Evolutionary conservation across 2,113 vertebrate genomes (phyloP).

Genomic region (Muntiacus reevesi): DNA sequence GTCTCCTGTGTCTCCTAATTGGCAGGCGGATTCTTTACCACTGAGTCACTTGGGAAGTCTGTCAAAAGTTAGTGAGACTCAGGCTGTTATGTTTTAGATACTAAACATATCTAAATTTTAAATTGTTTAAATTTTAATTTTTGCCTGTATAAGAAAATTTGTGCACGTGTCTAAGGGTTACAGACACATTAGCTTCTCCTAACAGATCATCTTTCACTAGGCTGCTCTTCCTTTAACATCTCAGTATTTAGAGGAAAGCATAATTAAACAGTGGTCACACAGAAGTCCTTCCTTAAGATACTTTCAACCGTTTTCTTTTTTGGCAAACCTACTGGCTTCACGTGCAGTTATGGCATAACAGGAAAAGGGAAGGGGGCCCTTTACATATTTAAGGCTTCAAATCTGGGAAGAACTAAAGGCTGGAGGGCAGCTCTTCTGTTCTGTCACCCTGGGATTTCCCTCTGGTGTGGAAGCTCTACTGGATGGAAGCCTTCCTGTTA

Average conservation of each 20-base stretch:
- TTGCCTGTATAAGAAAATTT: conserved; percentile 10
- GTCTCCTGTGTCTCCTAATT: not conserved
- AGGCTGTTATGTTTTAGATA: not conserved
- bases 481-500: conserved; percentile 34
- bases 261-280: not conserved
- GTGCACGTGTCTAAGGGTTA: not conserved
- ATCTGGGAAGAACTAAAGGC: conserved; percentile 36
- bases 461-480: conserved; percentile 58
- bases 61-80: conserved; percentile 38
- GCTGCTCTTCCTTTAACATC: conserved; percentile 23
- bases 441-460: not conserved
- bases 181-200: conserved; percentile 2
- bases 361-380: not conserved
- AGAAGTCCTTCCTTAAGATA: conserved; percentile 27
- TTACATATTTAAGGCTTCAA: conserved; percentile 58
- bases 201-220: not conserved
- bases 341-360: not conserved
- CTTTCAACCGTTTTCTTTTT: not conserved
- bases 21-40: not conserved
- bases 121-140: conserved; percentile 2
- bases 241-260: conserved; percentile 10
- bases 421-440: not conserved
- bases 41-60: not conserved
- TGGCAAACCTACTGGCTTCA: conserved; percentile 28
- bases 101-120: not conserved